These are phyloP conservation scores for Chirona hameri DNA, from an alignment of 2,888 invertebrate species.

Conservation along the genomic window DNA sequence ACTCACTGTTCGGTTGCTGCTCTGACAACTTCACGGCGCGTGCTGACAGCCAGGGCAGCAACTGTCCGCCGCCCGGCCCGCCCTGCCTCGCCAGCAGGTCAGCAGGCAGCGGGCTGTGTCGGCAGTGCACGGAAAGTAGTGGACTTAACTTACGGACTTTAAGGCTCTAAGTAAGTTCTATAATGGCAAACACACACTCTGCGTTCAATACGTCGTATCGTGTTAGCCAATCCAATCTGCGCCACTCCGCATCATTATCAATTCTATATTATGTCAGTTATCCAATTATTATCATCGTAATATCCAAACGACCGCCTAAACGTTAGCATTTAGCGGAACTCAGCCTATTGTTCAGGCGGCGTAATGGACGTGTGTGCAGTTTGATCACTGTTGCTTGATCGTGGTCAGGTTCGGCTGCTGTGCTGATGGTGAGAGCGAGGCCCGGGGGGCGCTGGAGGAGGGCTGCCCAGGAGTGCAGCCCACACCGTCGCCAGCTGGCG, in stretches of 20 bases:
- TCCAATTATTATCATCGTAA: too few relatives aligned
- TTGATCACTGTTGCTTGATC: not conserved
- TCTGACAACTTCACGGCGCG: not conserved
- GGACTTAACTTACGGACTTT: not conserved
- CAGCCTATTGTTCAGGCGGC: too few relatives aligned
- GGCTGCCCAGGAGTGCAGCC: constrained; percentile 74
- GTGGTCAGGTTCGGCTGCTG: constrained; percentile 44
- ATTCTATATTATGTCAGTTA: too few relatives aligned
- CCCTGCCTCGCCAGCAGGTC: not conserved
- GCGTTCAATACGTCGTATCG: not conserved
- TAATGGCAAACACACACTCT: not conserved
- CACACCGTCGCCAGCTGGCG: constrained; percentile 84
- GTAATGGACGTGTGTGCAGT: too few relatives aligned
- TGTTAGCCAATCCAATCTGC: too few relatives aligned
- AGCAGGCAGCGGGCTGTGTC: not conserved
- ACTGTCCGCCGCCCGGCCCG: not conserved
- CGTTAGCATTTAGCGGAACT: too few relatives aligned
- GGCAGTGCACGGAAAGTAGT: too few relatives aligned
- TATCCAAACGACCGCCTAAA: too few relatives aligned
- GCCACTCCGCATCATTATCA: too few relatives aligned
- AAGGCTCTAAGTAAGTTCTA: not conserved
- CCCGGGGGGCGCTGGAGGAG: constrained; percentile 67
- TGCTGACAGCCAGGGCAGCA: not conserved
- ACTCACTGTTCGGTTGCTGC: not conserved
- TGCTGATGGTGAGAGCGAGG: constrained; percentile 41